Percentiles rank a stretch among this genome's conserved stretches.
phyloP scores from a whole-genome alignment of 2,797 vertebrate species.

The Mastacembelus armatus region DNA sequence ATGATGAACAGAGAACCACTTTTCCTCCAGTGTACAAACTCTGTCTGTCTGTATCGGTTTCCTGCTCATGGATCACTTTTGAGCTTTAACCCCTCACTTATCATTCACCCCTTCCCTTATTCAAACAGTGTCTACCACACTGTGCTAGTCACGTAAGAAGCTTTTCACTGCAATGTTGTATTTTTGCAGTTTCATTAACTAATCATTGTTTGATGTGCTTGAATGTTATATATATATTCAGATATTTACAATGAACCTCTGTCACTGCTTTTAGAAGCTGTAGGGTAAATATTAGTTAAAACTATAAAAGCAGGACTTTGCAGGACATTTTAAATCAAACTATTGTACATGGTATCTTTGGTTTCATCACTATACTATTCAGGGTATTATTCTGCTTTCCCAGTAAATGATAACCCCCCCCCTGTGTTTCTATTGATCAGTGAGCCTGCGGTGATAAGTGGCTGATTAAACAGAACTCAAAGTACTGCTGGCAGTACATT shows the following conservation, averaged over 20 bases:
- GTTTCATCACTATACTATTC: slow-evolving; percentile 3
- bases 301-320: background rate
- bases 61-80: slow-evolving; percentile 31
- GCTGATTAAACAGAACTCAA: slow-evolving; percentile 4
- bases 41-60: slow-evolving; percentile 35
- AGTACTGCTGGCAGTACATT: background rate
- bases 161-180: background rate
- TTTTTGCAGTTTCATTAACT: slow-evolving; percentile 1
- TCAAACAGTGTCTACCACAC: slow-evolving; percentile 45
- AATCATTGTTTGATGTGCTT: background rate
- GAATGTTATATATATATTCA: too few relatives aligned
- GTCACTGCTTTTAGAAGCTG: background rate
- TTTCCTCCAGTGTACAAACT: slow-evolving; percentile 17
- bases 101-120: slow-evolving; percentile 42
- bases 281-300: background rate
- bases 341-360: too few relatives aligned
- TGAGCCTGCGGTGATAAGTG: background rate
- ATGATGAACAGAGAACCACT: slow-evolving; percentile 68
- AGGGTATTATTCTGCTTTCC: slow-evolving; percentile 16
- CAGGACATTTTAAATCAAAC: too few relatives aligned
- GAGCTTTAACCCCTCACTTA: slow-evolving; percentile 63
- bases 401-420: background rate
- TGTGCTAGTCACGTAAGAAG: slow-evolving; percentile 28
- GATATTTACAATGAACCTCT: too few relatives aligned
- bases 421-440: background rate